phyloP scores from a whole-genome alignment of 2,797 vertebrate genomes.

The Setipinna tenuifilis region DNA sequence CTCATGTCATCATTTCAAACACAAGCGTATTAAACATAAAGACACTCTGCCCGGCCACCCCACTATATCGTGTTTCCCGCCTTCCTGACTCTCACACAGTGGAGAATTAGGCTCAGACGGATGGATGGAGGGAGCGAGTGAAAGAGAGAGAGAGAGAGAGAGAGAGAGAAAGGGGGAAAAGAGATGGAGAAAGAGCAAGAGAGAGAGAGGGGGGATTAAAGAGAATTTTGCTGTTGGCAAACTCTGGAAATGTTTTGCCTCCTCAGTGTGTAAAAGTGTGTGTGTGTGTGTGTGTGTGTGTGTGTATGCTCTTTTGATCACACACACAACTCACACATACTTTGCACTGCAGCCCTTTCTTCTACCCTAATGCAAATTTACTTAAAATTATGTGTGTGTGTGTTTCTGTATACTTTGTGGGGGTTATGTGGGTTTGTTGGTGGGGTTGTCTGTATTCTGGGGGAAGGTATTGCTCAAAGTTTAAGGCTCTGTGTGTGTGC shows the following conservation, averaged over 20 bases:
- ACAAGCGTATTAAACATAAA: not conserved
- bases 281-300: not conserved
- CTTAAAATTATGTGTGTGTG: not conserved
- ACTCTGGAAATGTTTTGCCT: slow-evolving; percentile 36
- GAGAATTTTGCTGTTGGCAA: slow-evolving; percentile 37
- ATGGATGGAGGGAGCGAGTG: too few relatives aligned
- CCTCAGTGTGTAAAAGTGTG: not conserved
- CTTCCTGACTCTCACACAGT: not conserved
- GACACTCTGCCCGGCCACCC: not conserved
- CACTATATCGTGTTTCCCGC: not conserved
- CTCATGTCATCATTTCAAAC: not conserved
- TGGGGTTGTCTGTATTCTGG: not conserved
- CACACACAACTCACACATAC: not conserved
- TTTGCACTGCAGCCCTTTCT: slow-evolving; percentile 2
- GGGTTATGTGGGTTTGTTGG: not conserved
- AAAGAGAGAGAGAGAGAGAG: too few relatives aligned
- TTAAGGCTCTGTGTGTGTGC: not conserved
- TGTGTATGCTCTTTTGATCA: too few relatives aligned
- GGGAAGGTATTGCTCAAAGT: not conserved
- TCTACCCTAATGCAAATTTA: not conserved
- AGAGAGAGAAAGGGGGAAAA: not conserved
- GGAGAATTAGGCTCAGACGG: too few relatives aligned
- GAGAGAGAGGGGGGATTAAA: too few relatives aligned
- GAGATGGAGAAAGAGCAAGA: too few relatives aligned
- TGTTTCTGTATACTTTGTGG: not conserved